phyloP scores from a whole-genome alignment of 2,113 vertebrate species.

The Gasterosteus nipponicus region DNA sequence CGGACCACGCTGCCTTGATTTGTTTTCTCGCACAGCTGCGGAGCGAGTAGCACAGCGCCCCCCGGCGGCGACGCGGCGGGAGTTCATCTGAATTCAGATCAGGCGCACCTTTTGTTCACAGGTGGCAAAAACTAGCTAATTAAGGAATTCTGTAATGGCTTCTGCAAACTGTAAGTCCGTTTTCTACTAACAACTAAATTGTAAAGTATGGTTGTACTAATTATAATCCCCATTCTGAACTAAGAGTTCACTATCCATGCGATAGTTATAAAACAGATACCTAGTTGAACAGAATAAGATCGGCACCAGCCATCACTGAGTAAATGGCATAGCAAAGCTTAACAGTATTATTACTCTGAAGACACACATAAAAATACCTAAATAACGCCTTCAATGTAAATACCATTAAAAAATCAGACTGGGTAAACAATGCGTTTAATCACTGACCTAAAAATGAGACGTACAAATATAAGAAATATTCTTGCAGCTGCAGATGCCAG shows the following conservation, averaged over 20 bases:
- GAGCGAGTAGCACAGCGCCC: slow-evolving; percentile 29
- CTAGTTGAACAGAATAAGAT: not conserved
- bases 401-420: not conserved
- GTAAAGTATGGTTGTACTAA: not conserved
- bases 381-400: not conserved
- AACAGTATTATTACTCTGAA: not conserved
- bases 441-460: not conserved
- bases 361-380: not conserved
- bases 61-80: not conserved
- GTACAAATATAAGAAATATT: not conserved
- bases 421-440: not conserved
- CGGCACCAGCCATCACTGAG: not conserved
- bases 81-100: not conserved
- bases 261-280: not conserved
- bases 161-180: not conserved
- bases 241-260: not conserved
- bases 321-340: not conserved
- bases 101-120: not conserved
- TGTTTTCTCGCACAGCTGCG: not conserved
- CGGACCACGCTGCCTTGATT: slow-evolving; percentile 10
- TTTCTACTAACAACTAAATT: not conserved
- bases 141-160: not conserved
- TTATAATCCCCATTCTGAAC: not conserved
- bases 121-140: not conserved
- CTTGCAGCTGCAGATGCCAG: not conserved